Evolutionary conservation across 2,113 vertebrate genomes (phyloP).

Genomic region (Chamaetylas fuelleborni): DNA sequence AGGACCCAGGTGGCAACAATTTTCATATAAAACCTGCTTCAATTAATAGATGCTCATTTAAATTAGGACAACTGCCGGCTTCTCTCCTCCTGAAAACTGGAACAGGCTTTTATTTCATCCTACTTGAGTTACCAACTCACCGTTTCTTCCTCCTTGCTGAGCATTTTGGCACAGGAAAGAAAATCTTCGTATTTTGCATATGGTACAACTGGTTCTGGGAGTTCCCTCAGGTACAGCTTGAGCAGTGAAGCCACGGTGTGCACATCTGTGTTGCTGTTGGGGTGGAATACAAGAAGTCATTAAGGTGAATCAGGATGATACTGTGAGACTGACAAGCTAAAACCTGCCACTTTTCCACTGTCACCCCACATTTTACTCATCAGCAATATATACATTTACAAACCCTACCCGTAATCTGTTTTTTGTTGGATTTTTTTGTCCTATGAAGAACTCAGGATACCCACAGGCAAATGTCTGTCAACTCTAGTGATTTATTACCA

Average conservation of each 20-base stretch:
- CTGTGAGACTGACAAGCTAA: neutral
- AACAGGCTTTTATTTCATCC: neutral
- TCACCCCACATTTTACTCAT: neutral
- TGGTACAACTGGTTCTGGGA: conserved; percentile 93
- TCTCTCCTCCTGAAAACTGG: neutral
- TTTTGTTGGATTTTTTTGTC: neutral
- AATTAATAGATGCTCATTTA: neutral
- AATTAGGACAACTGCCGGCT: neutral
- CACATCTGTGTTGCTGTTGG: conserved; percentile 90
- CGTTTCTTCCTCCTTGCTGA: conserved; percentile 88
- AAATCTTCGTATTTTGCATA: conserved; percentile 93
- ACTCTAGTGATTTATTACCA: neutral
- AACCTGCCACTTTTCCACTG: neutral
- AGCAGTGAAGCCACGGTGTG: conserved; percentile 95
- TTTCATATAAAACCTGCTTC: neutral
- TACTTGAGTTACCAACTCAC: conserved; percentile 73
- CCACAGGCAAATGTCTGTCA: neutral
- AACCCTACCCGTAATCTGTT: neutral
- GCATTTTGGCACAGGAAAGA: conserved; percentile 86
- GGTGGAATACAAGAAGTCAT: conserved; percentile 5
- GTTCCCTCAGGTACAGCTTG: conserved; percentile 93
- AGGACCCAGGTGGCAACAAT: neutral
- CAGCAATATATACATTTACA: neutral
- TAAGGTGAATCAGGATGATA: neutral
- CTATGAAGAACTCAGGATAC: neutral